Evolutionary conservation across 2,113 vertebrate species (phyloP).

Genomic region (Aptenodytes forsteri): DNA sequence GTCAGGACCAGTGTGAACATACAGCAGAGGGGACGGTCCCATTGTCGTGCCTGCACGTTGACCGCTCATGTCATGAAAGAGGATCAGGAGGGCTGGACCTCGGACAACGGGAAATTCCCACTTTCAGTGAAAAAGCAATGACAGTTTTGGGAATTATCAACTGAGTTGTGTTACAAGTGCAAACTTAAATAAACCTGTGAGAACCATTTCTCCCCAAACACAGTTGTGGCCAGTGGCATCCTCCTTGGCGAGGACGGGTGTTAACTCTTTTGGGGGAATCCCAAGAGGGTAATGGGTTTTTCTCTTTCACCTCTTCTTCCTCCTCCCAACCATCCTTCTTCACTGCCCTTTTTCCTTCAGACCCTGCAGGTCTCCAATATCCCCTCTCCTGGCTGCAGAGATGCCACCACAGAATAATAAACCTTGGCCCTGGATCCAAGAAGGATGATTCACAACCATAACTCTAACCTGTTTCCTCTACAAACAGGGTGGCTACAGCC

Average conservation of each 20-base stretch:
- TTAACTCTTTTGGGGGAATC: not conserved
- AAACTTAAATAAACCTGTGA: not conserved
- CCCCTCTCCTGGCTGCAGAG: not conserved
- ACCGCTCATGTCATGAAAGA: not conserved
- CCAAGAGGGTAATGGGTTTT: not conserved
- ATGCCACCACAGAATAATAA: not conserved
- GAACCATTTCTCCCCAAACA: not conserved
- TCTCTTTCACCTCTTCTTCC: not conserved
- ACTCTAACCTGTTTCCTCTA: not conserved
- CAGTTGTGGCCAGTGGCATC: fast-evolving
- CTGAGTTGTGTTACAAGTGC: not conserved
- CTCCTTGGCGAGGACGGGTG: not conserved
- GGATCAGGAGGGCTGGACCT: not conserved
- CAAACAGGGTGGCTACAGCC: not conserved
- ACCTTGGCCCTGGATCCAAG: not conserved
- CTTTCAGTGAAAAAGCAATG: not conserved
- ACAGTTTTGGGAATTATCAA: not conserved
- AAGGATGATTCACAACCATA: not conserved
- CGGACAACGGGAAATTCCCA: not conserved
- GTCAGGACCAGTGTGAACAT: not conserved
- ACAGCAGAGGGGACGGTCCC: not conserved
- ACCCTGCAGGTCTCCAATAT: not conserved
- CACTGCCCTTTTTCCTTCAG: not conserved
- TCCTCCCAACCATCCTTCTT: not conserved
- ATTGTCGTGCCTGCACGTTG: not conserved